Base-by-base conservation (phyloP, 2,113 vertebrate genomes). In the Pseudonaja textilis region DNA sequence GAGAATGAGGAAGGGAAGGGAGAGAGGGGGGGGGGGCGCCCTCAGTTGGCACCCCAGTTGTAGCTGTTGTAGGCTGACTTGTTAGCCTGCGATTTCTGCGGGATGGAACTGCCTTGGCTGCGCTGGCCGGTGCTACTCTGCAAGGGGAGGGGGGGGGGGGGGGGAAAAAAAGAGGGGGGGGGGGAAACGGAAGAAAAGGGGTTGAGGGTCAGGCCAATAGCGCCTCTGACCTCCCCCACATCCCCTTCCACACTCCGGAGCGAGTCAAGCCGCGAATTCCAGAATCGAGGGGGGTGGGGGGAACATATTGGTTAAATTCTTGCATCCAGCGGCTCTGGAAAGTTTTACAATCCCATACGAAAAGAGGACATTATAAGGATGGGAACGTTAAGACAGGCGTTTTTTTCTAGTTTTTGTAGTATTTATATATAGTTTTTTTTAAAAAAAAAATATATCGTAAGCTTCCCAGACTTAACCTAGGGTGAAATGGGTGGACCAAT, bases 61-160 rank as follows among this genome's bases (percentile, higher is more conserved):
- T 99, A 99, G 98, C 98, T 99, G 98, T 98, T 99, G 98, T 99
- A 99, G 88, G 98, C 98, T 0, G 99, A 98, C 97, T 99, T 99
- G 98, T 98, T 99, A 97, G 98, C 98, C 98, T 99, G 99, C 95
- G 99, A 98, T 96, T 99, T 99, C 97, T 99, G 99, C 91, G 99
- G 98, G 96, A 99, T 98, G 97, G 98, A 99, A 96, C 98, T 98
- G 93, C 98, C 98, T 97, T 99, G 99, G 97, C 97, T 99, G 96
- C 99, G 98, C 96, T 99, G 99, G 95, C 98, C 99, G 8, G 98
- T 98, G 96, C 98, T 98, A 4, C 98, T 98, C 99, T 99, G 98
- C 2, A 1, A 95, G 92, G 90, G 55, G n/a, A n/a, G n/a, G 93
- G 91, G 22, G 9, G 25, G 45, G 39, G 12, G 22, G 1, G 5